These are phyloP conservation scores for Amblyjoppa proteus DNA, from an alignment of 2,888 invertebrate species.

Conservation along the genomic window DNA sequence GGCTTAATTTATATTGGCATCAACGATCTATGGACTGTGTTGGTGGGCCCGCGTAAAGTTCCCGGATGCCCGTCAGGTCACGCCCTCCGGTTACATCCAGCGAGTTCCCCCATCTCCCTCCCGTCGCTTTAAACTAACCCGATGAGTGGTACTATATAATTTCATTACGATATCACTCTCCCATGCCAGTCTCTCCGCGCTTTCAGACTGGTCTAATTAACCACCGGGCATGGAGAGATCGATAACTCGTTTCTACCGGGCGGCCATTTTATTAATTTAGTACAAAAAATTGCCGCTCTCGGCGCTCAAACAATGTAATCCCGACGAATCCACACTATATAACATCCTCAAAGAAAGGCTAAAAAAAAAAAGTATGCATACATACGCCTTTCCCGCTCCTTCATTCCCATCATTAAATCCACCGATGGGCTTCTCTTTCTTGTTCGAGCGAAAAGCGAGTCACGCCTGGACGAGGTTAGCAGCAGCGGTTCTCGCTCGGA, in stretches of 20 bases:
- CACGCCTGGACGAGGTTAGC: slow-evolving; percentile 76
- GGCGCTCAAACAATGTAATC: slow-evolving; percentile 46
- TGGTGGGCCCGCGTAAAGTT: slow-evolving; percentile 14
- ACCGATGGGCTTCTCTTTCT: slow-evolving; percentile 69
- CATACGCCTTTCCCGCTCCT: slow-evolving; percentile 28
- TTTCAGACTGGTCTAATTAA: slow-evolving; percentile 61
- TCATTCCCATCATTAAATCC: slow-evolving; percentile 48
- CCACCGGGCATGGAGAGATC: slow-evolving; percentile 48
- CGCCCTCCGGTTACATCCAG: slow-evolving; percentile 60
- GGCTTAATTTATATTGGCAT: slow-evolving; percentile 64
- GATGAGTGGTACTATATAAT: slow-evolving; percentile 64
- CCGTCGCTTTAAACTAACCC: slow-evolving; percentile 55
- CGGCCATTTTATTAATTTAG: slow-evolving; percentile 69
- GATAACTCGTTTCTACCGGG: slow-evolving; percentile 60
- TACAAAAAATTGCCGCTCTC: slow-evolving; percentile 65
- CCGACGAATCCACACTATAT: slow-evolving; percentile 36
- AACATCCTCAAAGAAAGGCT: background rate
- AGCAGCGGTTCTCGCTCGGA: slow-evolving; percentile 51
- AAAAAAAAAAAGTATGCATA: slow-evolving; percentile 9
- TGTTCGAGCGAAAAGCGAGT: slow-evolving; percentile 72
- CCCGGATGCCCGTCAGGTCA: slow-evolving; percentile 58
- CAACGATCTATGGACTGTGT: slow-evolving; percentile 54
- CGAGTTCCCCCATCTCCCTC: background rate
- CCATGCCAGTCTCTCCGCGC: slow-evolving; percentile 28
- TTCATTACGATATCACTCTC: slow-evolving; percentile 63